Percentiles rank a stretch among this genome's conserved stretches.
These are phyloP conservation scores for Drosophila oshimai DNA, from an alignment of 1,140 invertebrate species.

Conservation along the genomic window DNA sequence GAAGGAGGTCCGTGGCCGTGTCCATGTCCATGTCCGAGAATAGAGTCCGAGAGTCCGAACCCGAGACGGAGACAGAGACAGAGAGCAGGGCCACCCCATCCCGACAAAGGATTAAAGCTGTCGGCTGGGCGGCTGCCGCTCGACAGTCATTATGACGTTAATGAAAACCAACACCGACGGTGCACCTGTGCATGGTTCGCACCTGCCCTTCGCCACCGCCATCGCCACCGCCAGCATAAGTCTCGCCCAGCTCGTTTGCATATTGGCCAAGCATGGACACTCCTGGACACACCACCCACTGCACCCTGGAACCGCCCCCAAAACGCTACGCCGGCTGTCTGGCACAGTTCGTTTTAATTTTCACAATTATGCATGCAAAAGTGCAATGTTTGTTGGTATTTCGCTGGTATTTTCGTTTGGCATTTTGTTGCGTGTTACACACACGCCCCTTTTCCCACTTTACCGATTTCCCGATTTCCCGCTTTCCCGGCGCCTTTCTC, in stretches of 20 bases:
- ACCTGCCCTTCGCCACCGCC: slow-evolving; percentile 36
- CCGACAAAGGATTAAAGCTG: slow-evolving; percentile 64
- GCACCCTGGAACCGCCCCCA: slow-evolving; percentile 11
- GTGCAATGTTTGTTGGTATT: slow-evolving; percentile 76
- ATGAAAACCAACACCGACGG: slow-evolving; percentile 73
- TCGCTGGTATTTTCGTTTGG: slow-evolving; percentile 43
- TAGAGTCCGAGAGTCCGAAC: slow-evolving; percentile 2
- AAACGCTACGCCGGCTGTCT: slow-evolving; percentile 17
- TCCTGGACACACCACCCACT: neutral
- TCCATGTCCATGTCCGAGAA: slow-evolving; percentile 4
- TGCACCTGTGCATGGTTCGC: slow-evolving; percentile 73
- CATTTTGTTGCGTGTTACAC: slow-evolving; percentile 66
- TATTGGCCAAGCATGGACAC: slow-evolving; percentile 40
- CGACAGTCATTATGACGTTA: slow-evolving; percentile 75
- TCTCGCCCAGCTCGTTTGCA: slow-evolving; percentile 55
- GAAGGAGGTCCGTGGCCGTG: slow-evolving; percentile 15
- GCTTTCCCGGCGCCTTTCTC: neutral
- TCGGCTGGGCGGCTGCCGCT: slow-evolving; percentile 27
- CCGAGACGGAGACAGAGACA: neutral
- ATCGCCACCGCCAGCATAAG: slow-evolving; percentile 16
- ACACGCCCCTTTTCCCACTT: slow-evolving; percentile 22
- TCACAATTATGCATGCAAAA: slow-evolving; percentile 78
- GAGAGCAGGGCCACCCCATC: slow-evolving; percentile 1
- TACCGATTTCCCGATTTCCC: no score
- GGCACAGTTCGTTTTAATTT: slow-evolving; percentile 74